Evolutionary conservation across 2,888 invertebrate species (phyloP).

Genomic region (Hypselothyrea guttata): DNA sequence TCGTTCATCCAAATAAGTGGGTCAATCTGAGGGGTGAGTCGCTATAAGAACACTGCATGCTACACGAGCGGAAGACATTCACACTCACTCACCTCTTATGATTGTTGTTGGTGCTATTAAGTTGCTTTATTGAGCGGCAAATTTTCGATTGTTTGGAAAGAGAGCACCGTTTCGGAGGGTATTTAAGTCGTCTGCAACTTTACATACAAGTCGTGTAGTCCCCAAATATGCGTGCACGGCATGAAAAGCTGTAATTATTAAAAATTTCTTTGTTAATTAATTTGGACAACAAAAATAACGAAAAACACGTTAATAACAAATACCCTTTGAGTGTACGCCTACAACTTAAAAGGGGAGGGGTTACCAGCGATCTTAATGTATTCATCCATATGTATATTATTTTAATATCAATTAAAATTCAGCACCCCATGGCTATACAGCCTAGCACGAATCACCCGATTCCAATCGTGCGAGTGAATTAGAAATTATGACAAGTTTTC

Average conservation of each 20-base stretch:
- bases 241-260: constrained; percentile 60
- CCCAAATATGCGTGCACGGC: constrained; percentile 22
- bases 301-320: not conserved
- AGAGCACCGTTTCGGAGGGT: constrained; percentile 19
- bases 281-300: constrained; percentile 46
- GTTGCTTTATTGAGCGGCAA: constrained; percentile 73
- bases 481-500: constrained; percentile 31
- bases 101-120: constrained; percentile 53
- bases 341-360: constrained; percentile 7
- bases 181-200: constrained; percentile 14
- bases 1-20: constrained; percentile 40
- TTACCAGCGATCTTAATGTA: constrained; percentile 30
- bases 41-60: constrained; percentile 11
- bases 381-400: constrained; percentile 34
- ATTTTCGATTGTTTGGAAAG: constrained; percentile 55
- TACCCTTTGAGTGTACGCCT: constrained; percentile 47
- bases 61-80: constrained; percentile 51
- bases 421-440: constrained; percentile 20
- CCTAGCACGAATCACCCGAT: constrained; percentile 43
- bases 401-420: constrained; percentile 64
- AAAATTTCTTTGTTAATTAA: constrained; percentile 69
- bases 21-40: constrained; percentile 46
- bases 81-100: constrained; percentile 19
- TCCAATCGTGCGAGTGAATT: constrained; percentile 53
- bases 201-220: constrained; percentile 3